Base-by-base conservation (phyloP, 2,113 vertebrate genomes). In the Gulo gulo region DNA sequence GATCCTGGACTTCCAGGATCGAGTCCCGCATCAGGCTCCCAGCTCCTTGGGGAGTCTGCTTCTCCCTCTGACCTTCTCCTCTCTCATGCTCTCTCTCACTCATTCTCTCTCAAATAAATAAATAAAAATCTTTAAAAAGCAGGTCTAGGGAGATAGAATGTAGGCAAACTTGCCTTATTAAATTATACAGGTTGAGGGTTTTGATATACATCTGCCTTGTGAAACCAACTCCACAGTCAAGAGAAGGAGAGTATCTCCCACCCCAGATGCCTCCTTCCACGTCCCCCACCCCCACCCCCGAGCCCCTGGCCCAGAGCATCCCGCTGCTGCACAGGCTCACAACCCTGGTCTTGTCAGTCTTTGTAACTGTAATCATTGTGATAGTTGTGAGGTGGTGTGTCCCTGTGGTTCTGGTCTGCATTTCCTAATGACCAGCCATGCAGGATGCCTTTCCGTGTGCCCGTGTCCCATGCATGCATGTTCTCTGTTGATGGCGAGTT, bases 151-250 rank as follows among this genome's bases (percentile, higher is more conserved):
- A 47, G 73, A 26, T 12, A 26, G 8, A 26, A 11, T 12, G 39
- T 12, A 26, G 45, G 24, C 6, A 14, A 15, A 1, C 15, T 18
- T 20, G 21, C 39, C 39, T 26, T 14, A n/a, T n/a, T n/a, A 13
- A 63, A 61, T 39, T 12, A 1, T 7, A 4, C 2, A 11, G 39
- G 24, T n/a, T 6, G 55, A 26, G 1, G 31, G 11, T 11, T 11
- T 24, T 1, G 29, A 4, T 0, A 0, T 11, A 3, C 34, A 21
- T 23, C 4, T 11, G 0, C 42, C 87, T 2, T 8, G 5, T 18
- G 73, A 24, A 4, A 12, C 7, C 20, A 4, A 1, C 85, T 11
- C 23, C 55, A 4, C 71, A 12, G 36, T 61, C 71, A 4, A n/a
- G 55, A 16, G 52, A 3, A 6, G 0, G 9, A 57, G 14, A 10